Conservation (phyloP, 2,113 vertebrate species). For the Semnornis frantzii region DNA sequence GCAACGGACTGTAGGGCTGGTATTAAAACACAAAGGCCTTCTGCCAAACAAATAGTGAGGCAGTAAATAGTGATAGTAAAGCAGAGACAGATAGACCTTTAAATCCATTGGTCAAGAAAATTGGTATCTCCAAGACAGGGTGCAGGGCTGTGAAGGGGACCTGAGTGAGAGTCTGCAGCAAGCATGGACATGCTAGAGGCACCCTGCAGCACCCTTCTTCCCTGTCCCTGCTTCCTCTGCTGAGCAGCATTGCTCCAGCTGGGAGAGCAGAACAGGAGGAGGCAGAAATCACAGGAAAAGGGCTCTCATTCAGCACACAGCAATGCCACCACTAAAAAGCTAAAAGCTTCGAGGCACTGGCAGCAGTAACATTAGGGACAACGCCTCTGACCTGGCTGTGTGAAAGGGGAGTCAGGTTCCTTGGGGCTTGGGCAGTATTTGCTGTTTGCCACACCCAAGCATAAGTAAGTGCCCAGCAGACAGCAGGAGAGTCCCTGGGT, state of each 20-base stretch:
- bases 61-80: constrained; percentile 21
- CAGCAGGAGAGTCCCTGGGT: fast-evolving
- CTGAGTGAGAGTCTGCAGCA: background rate
- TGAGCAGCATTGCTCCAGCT: background rate
- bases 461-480: background rate
- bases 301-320: background rate
- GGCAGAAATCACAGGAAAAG: background rate
- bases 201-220: background rate
- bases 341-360: fast-evolving
- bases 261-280: background rate
- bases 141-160: background rate
- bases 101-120: background rate
- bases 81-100: background rate
- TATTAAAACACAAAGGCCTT: constrained; percentile 44
- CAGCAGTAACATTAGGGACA: background rate
- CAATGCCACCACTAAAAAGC: fast-evolving
- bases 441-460: fast-evolving
- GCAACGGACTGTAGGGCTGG: constrained; percentile 18
- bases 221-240: fast-evolving
- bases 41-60: constrained; percentile 34
- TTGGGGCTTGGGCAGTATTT: background rate
- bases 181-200: fast-evolving
- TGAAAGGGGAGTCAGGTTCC: background rate
- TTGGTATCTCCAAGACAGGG: background rate
- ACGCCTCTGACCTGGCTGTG: background rate